These are phyloP conservation scores for Drosophila ustulata DNA, from an alignment of 2,888 invertebrate species.

Conservation along the genomic window DNA sequence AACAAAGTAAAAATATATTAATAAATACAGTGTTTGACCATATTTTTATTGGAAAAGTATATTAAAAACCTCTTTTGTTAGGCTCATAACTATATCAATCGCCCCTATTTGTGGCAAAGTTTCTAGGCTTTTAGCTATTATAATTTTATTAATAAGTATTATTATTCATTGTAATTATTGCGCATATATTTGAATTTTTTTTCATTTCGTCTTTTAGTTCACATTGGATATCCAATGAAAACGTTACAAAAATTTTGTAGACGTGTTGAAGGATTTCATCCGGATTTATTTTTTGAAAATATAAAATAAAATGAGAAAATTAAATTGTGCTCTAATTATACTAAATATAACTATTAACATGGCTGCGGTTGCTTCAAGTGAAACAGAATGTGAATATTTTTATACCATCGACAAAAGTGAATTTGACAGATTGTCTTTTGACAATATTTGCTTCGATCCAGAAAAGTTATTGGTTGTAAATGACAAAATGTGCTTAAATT, in stretches of 20 bases:
- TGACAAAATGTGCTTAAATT: background rate
- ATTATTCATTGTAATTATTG: background rate
- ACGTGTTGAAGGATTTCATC: background rate
- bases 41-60: background rate
- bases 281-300: background rate
- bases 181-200: background rate
- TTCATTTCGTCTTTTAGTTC: background rate
- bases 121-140: background rate
- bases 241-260: background rate
- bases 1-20: no score
- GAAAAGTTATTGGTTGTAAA: background rate
- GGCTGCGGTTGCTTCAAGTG: background rate
- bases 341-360: background rate
- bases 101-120: background rate
- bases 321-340: background rate
- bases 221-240: background rate
- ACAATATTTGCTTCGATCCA: conserved; percentile 9
- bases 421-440: background rate
- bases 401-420: conserved; percentile 4
- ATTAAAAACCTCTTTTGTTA: no score
- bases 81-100: no score
- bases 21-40: background rate
- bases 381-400: background rate
- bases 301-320: conserved; percentile 1
- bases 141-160: background rate